phyloP scores from a whole-genome alignment of 1,140 invertebrate species.

The Chymomyza costata region DNA sequence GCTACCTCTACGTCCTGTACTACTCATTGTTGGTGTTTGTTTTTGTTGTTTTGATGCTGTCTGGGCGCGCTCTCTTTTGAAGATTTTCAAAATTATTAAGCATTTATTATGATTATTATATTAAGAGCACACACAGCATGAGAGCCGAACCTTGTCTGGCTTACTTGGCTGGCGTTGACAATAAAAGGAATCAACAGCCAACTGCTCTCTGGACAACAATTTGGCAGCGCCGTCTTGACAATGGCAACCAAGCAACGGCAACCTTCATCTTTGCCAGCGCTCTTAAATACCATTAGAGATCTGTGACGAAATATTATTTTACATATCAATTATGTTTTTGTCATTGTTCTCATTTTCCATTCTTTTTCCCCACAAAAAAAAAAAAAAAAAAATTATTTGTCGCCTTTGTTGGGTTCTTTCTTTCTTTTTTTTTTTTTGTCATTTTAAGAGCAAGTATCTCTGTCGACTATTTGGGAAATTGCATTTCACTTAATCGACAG shows the following conservation, averaged over 20 bases:
- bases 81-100: conserved; percentile 70
- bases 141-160: no score
- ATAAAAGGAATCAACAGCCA: conserved; percentile 24
- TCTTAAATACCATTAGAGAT: conserved; percentile 19
- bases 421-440: no score
- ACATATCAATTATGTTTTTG: conserved; percentile 73
- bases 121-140: conserved; percentile 61
- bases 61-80: conserved; percentile 59
- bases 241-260: no score
- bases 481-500: conserved; percentile 19
- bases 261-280: no score
- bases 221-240: no score
- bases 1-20: no score
- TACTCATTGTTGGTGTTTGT: no score
- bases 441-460: background rate
- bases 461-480: conserved; percentile 45
- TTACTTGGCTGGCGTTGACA: no score
- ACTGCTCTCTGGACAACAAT: conserved; percentile 17
- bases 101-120: conserved; percentile 75
- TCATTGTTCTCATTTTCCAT: conserved; percentile 21
- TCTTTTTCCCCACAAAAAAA: conserved; percentile 15
- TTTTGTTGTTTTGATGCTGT: background rate
- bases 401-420: conserved; percentile 7
- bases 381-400: no score
- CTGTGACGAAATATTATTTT: conserved; percentile 62